phyloP scores from a whole-genome alignment of 2,113 vertebrate species.

The Dicrurus megarhynchus region DNA sequence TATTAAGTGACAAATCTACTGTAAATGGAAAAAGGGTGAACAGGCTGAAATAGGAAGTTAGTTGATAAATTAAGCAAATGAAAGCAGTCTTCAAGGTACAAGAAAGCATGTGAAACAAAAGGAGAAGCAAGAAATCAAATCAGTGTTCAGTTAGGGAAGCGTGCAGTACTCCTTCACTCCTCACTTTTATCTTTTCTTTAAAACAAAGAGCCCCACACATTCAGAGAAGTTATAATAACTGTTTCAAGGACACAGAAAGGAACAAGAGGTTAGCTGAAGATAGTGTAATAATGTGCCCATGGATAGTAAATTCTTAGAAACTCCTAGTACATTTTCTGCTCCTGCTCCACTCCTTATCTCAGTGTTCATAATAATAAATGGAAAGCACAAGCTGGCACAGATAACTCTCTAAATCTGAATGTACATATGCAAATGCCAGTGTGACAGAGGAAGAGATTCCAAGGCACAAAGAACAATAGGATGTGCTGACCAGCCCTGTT shows the following conservation, averaged over 20 bases:
- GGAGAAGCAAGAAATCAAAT: not conserved
- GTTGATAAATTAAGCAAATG: not conserved
- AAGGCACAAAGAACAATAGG: not conserved
- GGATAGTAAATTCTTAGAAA: not conserved
- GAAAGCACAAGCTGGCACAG: not conserved
- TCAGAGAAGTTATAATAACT: conserved; percentile 32
- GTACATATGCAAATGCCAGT: not conserved
- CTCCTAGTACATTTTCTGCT: not conserved
- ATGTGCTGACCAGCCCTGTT: not conserved
- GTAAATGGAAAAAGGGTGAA: not conserved
- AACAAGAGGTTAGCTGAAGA: conserved; percentile 36
- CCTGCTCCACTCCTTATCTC: conserved; percentile 4
- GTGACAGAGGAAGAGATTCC: not conserved
- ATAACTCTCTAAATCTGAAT: not conserved
- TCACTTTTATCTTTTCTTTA: conserved; percentile 1
- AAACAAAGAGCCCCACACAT: conserved; percentile 35
- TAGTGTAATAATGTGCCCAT: not conserved
- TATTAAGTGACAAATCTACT: not conserved
- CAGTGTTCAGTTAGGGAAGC: conserved; percentile 13
- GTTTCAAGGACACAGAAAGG: conserved; percentile 56
- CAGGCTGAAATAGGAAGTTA: not conserved
- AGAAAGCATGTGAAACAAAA: not conserved
- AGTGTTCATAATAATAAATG: not conserved
- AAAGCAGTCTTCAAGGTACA: not conserved
- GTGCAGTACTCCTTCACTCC: conserved; percentile 35